Conservation (phyloP, 1,140 invertebrate genomes). For the Tribolium madens region DNA sequence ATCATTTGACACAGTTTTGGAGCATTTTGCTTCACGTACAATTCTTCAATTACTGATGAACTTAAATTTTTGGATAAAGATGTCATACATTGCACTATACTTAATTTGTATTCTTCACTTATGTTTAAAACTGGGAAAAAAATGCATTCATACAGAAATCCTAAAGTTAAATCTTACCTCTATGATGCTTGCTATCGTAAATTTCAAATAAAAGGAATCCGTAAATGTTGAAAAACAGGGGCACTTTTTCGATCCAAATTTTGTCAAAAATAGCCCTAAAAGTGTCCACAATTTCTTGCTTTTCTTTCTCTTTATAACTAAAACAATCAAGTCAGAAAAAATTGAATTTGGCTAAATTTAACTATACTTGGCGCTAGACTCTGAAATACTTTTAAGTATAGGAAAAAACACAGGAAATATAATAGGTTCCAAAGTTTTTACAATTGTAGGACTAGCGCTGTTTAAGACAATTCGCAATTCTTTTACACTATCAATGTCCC, state of each 20-base stretch:
- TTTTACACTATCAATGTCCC: constrained; percentile 28
- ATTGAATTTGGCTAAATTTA: not conserved
- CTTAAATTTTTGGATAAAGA: constrained; percentile 67
- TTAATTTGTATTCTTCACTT: constrained; percentile 73
- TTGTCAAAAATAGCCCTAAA: constrained; percentile 56
- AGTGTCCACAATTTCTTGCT: constrained; percentile 52
- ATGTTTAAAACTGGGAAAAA: constrained; percentile 61
- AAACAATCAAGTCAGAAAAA: constrained; percentile 15
- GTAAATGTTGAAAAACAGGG: constrained; percentile 59
- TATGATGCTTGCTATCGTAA: constrained; percentile 54
- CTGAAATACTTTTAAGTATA: constrained; percentile 45
- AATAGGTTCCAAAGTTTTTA: constrained; percentile 34
- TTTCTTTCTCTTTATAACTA: constrained; percentile 51
- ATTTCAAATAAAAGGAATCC: constrained; percentile 63
- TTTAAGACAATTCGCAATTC: constrained; percentile 26
- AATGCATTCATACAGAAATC: not conserved
- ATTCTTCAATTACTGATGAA: constrained; percentile 65
- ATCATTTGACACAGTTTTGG: constrained; percentile 71
- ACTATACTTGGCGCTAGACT: constrained; percentile 44
- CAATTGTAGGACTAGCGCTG: not conserved
- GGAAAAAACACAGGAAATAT: constrained; percentile 48
- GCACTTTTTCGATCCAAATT: constrained; percentile 46
- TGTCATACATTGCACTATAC: constrained; percentile 69
- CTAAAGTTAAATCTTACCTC: constrained; percentile 50
- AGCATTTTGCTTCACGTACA: constrained; percentile 69